Base-by-base conservation (phyloP, 2,113 vertebrate genomes). In the Amphilophus citrinellus region DNA sequence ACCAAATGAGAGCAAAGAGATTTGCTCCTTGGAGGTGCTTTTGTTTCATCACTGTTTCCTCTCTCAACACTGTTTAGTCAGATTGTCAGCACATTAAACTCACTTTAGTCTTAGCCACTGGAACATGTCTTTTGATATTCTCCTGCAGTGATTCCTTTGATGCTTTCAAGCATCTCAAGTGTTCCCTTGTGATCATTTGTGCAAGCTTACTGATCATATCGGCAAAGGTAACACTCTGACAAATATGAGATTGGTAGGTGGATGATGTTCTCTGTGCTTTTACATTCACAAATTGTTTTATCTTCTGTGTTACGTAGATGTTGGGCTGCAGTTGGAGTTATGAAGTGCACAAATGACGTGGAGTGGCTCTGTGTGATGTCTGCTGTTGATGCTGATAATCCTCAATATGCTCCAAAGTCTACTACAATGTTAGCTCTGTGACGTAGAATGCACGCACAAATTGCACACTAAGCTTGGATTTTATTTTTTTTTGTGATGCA, bases 361-460 rank as follows among this genome's bases (percentile, higher is more conserved):
- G 73, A 84, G 84, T 66, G 37, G 78, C 62, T 30, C 53, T 84
- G 24, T 84, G 24, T 86, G 62, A 79, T 81, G 80, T 27, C 27
- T 81, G 56, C 80, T 77, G 88, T 87, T 89, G 82, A 87, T 84
- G 87, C 85, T 88, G 61, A 75, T 87, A 82, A 88, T 89, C 86
- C 50, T 53, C 20, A 78, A 44, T 81, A 77, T 22, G 65, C 77
- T 88, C 63, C 82, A 68, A 58, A 87, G 75, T 81, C 79, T 65
- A 47, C 59, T 71, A 65, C 39, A 65, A 80, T 61, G 73, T 87
- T 82, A 27, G 79, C 77, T 30, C 57, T 79, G 57, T 89, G 68
- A 75, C 24, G 5, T 77, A 50, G 13, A 24, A 80, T 8, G 59
- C 20, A 73, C 57, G 78, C 76, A 75, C 47, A 61, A 32, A 50